Evolutionary conservation across 2,797 vertebrate genomes (phyloP), one percentile per base, ranked within the genome.

Genomic region (Semotilus atromaculatus): DNA sequence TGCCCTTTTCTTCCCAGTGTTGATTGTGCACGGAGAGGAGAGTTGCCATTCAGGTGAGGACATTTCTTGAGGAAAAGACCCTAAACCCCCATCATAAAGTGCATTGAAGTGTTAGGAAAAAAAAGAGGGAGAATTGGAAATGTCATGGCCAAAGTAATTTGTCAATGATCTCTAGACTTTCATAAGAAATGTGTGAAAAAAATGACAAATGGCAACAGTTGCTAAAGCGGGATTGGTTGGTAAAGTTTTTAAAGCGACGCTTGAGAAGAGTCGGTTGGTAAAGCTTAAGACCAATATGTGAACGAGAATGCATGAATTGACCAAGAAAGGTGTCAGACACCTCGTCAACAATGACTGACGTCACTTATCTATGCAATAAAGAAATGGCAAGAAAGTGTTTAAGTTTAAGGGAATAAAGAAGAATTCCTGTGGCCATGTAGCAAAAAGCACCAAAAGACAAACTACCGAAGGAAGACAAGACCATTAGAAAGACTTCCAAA

Each of bases 11-110:
- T 96, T 96, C 23, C 95, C 95, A 0, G 94, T 96, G 77, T 94
- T 96, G 58, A 96, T 96, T 48, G 95, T 96, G 45, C 95, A 96
- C 40, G 95, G 95, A 72, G 95, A 95, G 87, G 95, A 96, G 91
- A 96, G 95, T 91, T 96, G 95, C 92, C 95, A 96, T 34, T 93
- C 93, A 3, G 94, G 94, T 81, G 94, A 94, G 26, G 93, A 94
- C 89, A 93, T 94, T 91, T 95, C 93, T 94, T 83, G 23, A 84
- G 72, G 48, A 82, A 21, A 53, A 60, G 81, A 38, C 31, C 36
- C 66, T 31, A 43, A 51, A 7, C 7, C 21, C 75, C 45, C 9
- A 71, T 77, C 79, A 81, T 85, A 55, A 36, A 62, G 9, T 13
- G 48, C 36, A 82, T 31, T 45, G 16, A 18, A 43, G 23, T 36